Evolutionary conservation across 1,140 invertebrate species (phyloP), one percentile per base, ranked within the genome.

Genomic region (Agrilus planipennis): DNA sequence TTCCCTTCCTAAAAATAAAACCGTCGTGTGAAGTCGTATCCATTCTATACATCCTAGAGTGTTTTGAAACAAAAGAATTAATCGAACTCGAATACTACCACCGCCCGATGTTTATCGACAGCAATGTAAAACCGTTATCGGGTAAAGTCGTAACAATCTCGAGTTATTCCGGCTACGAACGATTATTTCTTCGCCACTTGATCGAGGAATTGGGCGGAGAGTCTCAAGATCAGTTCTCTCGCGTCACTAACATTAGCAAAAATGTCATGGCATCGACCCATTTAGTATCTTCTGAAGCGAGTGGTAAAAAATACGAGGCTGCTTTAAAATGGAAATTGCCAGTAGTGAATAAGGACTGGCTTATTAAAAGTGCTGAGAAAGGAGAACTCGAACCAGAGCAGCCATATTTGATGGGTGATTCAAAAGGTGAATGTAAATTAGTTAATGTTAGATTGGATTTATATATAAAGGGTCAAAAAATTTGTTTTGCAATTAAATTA

Each of bases 311-410:
- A 58, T 92, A 89, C 61, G 60, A 63, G 22, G 89, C 84, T 6
- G 84, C 89, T 1, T 59, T 84, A 1, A 86, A 85, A 55, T 94
- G 89, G 89, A 72, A 72, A 12, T 55, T 88, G 35, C 85, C 74
- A 1, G 81, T 81, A 16, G 76, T 92, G 1, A 76, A 56, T 1
- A 73, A 77, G 16, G 61, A 77, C 11, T 94, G 89, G 89, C 54
- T 94, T 18, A 56, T 82, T 23, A 65, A 70, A 16, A 90, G 86
- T 62, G 75, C 76, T 5, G 51, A 40, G 32, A 45, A 29, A 2
- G 42, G 41, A 2, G 42, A 30, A 12, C 58, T 69, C 3, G 63
- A 78, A 3, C 54, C 70, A 20, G 81, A 81, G 49, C 57, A 54
- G 1, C 52, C 60, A 0, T 80, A 71, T 57, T 53, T 79, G 0